Conservation (phyloP, 1,140 invertebrate species). For the Tribolium madens region DNA sequence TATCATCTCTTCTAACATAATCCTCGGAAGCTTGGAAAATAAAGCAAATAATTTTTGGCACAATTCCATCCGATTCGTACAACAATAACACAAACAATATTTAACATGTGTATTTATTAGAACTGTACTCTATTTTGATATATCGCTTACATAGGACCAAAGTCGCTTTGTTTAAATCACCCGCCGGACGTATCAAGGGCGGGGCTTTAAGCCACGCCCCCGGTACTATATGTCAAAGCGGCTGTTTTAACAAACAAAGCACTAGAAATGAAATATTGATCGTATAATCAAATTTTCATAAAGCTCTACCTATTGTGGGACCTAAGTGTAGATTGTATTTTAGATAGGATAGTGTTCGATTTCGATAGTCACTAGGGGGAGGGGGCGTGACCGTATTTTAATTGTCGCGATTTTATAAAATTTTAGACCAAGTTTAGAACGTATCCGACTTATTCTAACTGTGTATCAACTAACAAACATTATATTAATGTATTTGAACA, state of each 20-base stretch:
- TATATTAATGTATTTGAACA: conserved; percentile 28
- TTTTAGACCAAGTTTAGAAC: conserved; percentile 4
- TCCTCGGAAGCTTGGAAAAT: neutral
- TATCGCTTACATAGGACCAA: conserved; percentile 47
- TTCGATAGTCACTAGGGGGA: conserved; percentile 24
- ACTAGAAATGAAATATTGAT: conserved; percentile 46
- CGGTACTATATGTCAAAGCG: conserved; percentile 5
- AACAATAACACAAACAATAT: conserved; percentile 45
- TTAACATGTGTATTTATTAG: conserved; percentile 22
- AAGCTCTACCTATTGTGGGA: conserved; percentile 44
- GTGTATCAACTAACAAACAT: conserved; percentile 11
- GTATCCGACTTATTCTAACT: conserved; percentile 1
- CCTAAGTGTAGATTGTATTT: conserved; percentile 48
- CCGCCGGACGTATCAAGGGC: neutral
- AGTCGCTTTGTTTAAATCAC: neutral
- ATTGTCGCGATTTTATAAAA: neutral
- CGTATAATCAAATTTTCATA: conserved; percentile 46
- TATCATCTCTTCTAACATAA: neutral
- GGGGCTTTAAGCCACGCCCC: too few relatives aligned
- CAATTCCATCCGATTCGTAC: conserved; percentile 50
- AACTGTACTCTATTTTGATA: conserved; percentile 33
- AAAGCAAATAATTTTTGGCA: conserved; percentile 35
- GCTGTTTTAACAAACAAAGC: conserved; percentile 38
- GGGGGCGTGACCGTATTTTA: neutral
- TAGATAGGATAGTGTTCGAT: conserved; percentile 40